Evolutionary conservation across 2,797 vertebrate species (phyloP).

Genomic region (Epinephelus malabaricus): DNA sequence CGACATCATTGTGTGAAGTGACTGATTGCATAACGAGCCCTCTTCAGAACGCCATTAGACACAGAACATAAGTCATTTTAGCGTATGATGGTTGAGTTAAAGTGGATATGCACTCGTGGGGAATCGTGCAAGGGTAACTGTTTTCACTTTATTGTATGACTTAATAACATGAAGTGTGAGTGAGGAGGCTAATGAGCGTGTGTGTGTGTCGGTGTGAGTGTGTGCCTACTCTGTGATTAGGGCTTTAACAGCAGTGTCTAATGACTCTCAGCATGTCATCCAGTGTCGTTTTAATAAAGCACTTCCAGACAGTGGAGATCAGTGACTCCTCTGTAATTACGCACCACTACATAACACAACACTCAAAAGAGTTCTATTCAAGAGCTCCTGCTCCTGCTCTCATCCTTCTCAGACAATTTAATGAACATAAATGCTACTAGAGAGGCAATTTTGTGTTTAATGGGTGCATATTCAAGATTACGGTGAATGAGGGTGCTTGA

Average conservation of each 20-base stretch:
- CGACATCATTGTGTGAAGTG: conserved; percentile 10
- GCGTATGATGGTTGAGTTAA: conserved; percentile 1
- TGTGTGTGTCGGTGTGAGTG: conserved; percentile 4
- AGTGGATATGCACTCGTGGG: conserved; percentile 15
- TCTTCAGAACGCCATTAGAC: background rate
- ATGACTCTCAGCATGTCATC: conserved; percentile 76
- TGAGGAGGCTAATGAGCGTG: conserved; percentile 18
- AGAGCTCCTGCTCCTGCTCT: conserved; percentile 21
- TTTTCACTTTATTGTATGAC: conserved; percentile 32
- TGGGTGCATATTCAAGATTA: background rate
- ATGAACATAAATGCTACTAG: conserved; percentile 36
- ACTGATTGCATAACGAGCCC: background rate
- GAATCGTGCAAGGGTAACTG: conserved; percentile 6
- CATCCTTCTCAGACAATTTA: conserved; percentile 50
- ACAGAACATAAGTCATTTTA: background rate
- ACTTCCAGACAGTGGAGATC: conserved; percentile 73
- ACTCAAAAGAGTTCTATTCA: conserved; percentile 37
- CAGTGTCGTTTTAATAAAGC: conserved; percentile 76
- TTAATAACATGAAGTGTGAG: conserved; percentile 44
- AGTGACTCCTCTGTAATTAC: conserved; percentile 81
- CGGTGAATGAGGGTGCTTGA: conserved; percentile 23
- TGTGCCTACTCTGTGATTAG: conserved; percentile 66
- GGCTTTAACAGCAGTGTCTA: conserved; percentile 71
- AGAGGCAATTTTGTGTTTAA: conserved; percentile 29
- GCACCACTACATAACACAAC: conserved; percentile 67